These are phyloP conservation scores for Vesta saturnalis DNA, from an alignment of 2,888 invertebrate genomes.

Conservation along the genomic window DNA sequence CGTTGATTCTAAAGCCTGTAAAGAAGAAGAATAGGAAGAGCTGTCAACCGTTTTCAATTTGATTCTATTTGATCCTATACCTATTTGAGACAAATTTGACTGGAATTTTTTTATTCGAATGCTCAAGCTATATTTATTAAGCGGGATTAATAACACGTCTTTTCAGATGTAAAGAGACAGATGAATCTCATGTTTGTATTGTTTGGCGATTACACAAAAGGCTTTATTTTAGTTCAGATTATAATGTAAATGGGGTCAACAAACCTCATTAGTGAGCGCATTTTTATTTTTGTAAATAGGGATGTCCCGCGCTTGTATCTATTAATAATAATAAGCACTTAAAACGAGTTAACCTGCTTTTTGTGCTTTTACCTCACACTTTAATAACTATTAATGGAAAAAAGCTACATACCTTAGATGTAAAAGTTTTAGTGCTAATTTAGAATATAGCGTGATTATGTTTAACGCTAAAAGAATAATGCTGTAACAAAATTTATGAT, in stretches of 20 bases:
- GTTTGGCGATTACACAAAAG: too few relatives aligned
- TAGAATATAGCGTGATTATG: background rate
- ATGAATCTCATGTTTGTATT: too few relatives aligned
- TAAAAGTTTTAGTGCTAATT: background rate
- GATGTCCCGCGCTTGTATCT: background rate
- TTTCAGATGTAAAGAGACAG: too few relatives aligned
- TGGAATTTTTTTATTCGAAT: too few relatives aligned
- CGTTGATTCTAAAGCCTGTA: too few relatives aligned
- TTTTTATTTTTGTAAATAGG: background rate
- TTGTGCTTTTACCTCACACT: background rate
- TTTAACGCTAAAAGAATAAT: background rate
- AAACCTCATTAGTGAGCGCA: background rate
- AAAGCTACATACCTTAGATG: background rate
- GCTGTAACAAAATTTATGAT: background rate
- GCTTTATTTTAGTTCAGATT: background rate
- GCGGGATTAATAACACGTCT: too few relatives aligned
- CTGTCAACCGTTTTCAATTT: too few relatives aligned
- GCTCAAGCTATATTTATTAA: too few relatives aligned
- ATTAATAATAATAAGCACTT: constrained; percentile 1
- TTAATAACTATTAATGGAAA: background rate
- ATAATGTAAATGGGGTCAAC: background rate
- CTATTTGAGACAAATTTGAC: too few relatives aligned
- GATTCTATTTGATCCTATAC: too few relatives aligned
- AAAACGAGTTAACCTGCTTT: background rate
- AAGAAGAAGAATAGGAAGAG: too few relatives aligned